Base-by-base conservation (phyloP, 2,113 vertebrate species). In the Sinocyclocheilus maitianheensis region DNA sequence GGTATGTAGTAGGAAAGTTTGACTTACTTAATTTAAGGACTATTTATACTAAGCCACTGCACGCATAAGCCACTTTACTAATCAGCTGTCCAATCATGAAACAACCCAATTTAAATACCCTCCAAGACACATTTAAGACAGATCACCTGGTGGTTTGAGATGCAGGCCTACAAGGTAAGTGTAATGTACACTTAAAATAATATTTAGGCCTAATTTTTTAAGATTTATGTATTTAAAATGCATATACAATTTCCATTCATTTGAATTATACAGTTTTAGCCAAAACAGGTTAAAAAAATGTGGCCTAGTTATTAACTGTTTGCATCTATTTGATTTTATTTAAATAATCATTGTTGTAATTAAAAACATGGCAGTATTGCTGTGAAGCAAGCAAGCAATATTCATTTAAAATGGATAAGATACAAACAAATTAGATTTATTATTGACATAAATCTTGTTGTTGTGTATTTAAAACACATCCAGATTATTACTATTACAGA, bases 11-110 rank as follows among this genome's bases (percentile, higher is more conserved):
- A 18, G 75, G 75, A 55, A 77, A 77, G 24, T 55, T 55, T 77
- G 75, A 55, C 46, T 55, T 77, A 16, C 12, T 77, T 34, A 34
- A 77, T 55, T 72, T 2, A 53, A 20, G 24, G 51, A 26, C 8
- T 77, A 77, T 77, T 77, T 76, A 48, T 75, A 51, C 43, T 76
- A 24, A 46, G 43, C 43, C 12, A 76, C n/a, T 51, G 12, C 72
- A 48, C 1, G 1, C 40, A 24, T 75, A 26, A 26, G 26, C 26
- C 26, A 26, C 48, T 72, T 48, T 48, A 24, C 22, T 48, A 76
- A 76, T 76, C 72, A 76, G 43, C n/a, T 76, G 43, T 51, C 72
- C 72, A 51, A 16, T 48, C 22, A 76, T 24, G 43, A 48, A 76
- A 8, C 72, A 76, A 14, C 11, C 22, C 0, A 48, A 48, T 46